phyloP scores from a whole-genome alignment of 1,140 invertebrate genomes.

The Steinernema khuongi region DNA sequence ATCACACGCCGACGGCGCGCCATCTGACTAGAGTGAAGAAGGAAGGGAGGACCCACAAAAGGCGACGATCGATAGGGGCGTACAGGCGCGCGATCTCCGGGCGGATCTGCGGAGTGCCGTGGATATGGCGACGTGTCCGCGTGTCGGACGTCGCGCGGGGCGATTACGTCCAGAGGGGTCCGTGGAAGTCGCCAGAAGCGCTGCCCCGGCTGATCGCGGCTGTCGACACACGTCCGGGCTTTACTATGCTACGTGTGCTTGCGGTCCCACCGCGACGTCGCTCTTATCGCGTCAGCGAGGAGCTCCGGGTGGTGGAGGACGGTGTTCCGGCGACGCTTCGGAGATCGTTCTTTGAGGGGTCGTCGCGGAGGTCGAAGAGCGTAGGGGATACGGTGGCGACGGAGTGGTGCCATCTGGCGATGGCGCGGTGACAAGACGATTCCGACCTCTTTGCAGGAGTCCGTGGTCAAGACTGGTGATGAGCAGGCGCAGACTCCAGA shows the following conservation, averaged over 20 bases:
- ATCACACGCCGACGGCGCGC: too few species aligned
- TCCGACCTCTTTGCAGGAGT: not conserved
- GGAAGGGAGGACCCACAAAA: not conserved
- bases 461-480: too few species aligned
- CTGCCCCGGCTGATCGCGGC: not conserved
- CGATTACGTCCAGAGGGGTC: not conserved
- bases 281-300: too few species aligned
- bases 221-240: not conserved
- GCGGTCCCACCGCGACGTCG: slow-evolving; percentile 5
- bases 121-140: not conserved
- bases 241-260: slow-evolving; percentile 8
- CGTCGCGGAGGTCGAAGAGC: too few species aligned
- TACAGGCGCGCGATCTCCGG: not conserved
- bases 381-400: not conserved
- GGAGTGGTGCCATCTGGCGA: not conserved
- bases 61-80: not conserved
- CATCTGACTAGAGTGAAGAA: too few species aligned
- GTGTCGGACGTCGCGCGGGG: not conserved
- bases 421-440: not conserved
- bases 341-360: too few species aligned
- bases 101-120: not conserved
- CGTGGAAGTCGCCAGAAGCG: not conserved
- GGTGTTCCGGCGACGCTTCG: not conserved
- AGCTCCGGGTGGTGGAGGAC: not conserved
- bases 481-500: not conserved